Conservation (phyloP, 2,888 invertebrate genomes). For the Dasysyrphus albostriatus region DNA sequence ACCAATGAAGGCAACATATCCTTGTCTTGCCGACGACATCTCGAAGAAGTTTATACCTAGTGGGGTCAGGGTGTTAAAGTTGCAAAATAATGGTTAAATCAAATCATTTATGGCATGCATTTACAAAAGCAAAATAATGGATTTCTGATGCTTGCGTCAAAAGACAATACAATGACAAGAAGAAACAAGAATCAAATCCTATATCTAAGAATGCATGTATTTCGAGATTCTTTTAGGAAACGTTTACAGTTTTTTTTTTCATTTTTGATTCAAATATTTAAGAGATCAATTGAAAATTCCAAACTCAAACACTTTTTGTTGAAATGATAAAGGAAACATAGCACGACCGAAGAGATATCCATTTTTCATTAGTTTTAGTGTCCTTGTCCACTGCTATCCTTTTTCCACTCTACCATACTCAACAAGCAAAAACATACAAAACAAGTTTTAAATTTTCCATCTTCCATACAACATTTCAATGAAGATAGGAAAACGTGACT, state of each 20-base stretch:
- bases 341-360: not conserved
- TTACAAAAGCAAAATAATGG: too few relatives aligned
- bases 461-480: not conserved
- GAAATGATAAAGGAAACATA: not conserved
- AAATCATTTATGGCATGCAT: too few relatives aligned
- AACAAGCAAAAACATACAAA: not conserved
- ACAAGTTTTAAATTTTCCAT: not conserved
- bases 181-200: too few relatives aligned
- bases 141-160: too few relatives aligned
- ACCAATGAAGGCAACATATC: too few relatives aligned
- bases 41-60: too few relatives aligned
- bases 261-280: not conserved
- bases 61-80: too few relatives aligned
- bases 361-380: constrained; percentile 5
- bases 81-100: too few relatives aligned
- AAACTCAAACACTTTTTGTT: constrained; percentile 13
- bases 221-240: not conserved
- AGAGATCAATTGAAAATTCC: constrained; percentile 15
- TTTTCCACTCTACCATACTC: not conserved
- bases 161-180: too few relatives aligned
- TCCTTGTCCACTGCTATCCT: constrained; percentile 6
- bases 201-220: not conserved
- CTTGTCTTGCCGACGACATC: too few relatives aligned
- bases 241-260: not conserved
- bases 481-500: constrained; percentile 7